These are phyloP conservation scores for Poeciliopsis gracilis DNA, from an alignment of 2,797 vertebrate species.

Conservation along the genomic window DNA sequence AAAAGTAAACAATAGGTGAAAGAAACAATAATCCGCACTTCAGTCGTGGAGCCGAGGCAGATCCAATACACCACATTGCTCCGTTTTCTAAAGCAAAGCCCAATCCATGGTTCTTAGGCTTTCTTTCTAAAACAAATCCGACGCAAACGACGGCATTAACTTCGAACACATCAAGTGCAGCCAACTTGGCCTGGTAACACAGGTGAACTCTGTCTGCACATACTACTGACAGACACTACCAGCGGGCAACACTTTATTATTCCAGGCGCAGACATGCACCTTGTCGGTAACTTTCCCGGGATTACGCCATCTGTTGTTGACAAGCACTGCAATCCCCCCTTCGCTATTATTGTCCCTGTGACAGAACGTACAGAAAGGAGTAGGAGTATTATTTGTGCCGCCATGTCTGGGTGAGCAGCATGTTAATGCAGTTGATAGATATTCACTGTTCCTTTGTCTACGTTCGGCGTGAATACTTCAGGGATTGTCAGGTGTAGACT, in stretches of 20 bases:
- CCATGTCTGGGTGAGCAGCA: not conserved
- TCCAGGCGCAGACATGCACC: not conserved
- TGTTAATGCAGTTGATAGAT: not conserved
- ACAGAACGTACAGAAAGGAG: not conserved
- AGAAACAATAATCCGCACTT: not conserved
- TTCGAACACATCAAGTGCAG: not conserved
- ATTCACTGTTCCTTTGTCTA: not conserved
- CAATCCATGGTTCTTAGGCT: not conserved
- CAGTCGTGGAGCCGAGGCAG: not conserved
- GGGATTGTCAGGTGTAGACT: not conserved
- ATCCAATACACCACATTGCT: not conserved
- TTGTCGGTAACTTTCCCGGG: not conserved
- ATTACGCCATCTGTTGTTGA: constrained; percentile 3
- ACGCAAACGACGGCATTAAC: not conserved
- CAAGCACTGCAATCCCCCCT: not conserved
- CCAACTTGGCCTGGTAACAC: not conserved
- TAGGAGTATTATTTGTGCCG: not conserved
- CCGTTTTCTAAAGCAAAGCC: not conserved
- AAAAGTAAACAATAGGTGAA: not conserved
- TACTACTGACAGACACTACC: not conserved
- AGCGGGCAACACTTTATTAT: not conserved
- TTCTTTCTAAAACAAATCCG: not conserved
- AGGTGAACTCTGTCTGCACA: not conserved
- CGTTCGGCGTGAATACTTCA: not conserved
- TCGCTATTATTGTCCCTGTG: not conserved